Evolutionary conservation across 2,888 invertebrate genomes (phyloP).

Genomic region (Steinernema hermaphroditum): DNA sequence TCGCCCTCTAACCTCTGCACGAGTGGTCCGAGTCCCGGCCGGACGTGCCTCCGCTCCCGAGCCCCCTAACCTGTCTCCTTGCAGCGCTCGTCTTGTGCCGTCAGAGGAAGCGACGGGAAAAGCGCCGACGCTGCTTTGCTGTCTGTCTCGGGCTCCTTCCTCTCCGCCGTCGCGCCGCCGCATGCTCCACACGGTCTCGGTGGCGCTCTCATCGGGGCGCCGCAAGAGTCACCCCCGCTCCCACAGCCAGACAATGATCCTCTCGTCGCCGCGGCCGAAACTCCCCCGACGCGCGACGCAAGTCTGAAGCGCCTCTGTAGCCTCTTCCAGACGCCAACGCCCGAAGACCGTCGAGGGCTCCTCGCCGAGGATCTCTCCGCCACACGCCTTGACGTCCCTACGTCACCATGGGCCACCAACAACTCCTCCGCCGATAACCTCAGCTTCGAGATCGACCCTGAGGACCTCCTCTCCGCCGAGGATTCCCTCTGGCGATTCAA

Average conservation of each 20-base stretch:
- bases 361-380: background rate
- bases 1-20: conserved; percentile 19
- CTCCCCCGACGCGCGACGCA: conserved; percentile 27
- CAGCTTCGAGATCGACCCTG: conserved; percentile 8
- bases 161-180: background rate
- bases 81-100: background rate
- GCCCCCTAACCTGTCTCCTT: too few species aligned
- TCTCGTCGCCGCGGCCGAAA: background rate
- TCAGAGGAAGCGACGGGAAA: background rate
- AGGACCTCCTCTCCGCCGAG: background rate
- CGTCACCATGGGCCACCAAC: too few species aligned
- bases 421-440: conserved; percentile 18
- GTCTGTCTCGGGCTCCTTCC: background rate
- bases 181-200: conserved; percentile 17
- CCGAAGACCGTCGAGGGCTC: background rate
- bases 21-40: background rate
- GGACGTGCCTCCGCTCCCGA: too few species aligned
- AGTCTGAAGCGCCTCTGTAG: background rate
- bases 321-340: background rate
- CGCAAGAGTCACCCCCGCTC: background rate
- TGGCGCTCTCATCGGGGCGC: conserved; percentile 1
- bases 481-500: background rate
- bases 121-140: conserved; percentile 12
- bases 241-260: conserved; percentile 24
- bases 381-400: background rate